Base-by-base conservation (phyloP, 2,888 invertebrate genomes). In the Galerucella calmariensis region DNA sequence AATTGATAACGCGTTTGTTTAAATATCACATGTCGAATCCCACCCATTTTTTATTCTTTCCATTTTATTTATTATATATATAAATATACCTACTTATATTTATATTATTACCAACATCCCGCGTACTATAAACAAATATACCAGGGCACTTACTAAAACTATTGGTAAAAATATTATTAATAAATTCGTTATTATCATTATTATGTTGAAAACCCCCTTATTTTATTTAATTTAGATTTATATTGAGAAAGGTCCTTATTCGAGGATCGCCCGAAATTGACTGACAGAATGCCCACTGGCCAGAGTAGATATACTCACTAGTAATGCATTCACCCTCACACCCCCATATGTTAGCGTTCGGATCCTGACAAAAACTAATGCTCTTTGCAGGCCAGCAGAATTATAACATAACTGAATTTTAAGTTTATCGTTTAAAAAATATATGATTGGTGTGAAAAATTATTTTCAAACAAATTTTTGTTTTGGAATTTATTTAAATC, bases 261-360 rank as follows among this genome's bases (percentile, higher is more conserved):
- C 69, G 35, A 68, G 73, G 75, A 78, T 72, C 69, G 77, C 78
- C 69, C 67, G 75, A 74, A 75, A 65, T 74, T 78, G 80, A 85
- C 84, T 85, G 85, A 84, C 83, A 82, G 83, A 81, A 80, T 85
- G 85, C 82, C 84, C 86, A 84, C 82, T 85, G 87, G 86, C 85
- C 86, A 85, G 83, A 82, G 81, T 81, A 85, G 85, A 85, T 86
- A 86, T 84, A 85, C 83, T 83, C 83, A 46, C 12, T 83, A 81
- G 69, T 86, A 86, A 87, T 86, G 84, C 86, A 86, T 87, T 85
- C 87, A 87, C 87, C 86, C 86, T 85, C 83, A 83, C 81, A 80
- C 80, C 78, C 77, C 72, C 78, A 73, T 69, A 75, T 75, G 73
- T 69, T 66, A 68, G 69, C 68, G 66, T 75, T 73, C 67, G 73